phyloP scores from a whole-genome alignment of 2,797 vertebrate genomes.

The Dendrocincla fuliginosa region DNA sequence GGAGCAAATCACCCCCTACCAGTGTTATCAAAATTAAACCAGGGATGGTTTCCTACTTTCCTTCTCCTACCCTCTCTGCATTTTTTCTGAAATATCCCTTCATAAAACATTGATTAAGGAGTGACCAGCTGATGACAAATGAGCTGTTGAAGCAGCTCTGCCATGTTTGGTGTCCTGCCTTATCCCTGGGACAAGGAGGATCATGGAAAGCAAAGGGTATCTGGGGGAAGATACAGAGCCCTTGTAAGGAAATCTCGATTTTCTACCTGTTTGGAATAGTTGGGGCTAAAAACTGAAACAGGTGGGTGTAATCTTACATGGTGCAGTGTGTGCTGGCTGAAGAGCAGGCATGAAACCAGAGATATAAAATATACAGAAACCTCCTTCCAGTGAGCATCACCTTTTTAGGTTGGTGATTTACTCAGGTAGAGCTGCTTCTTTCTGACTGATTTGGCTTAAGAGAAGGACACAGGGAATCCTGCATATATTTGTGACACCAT shows the following conservation, averaged over 20 bases:
- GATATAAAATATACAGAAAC: not conserved
- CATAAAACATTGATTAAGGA: not conserved
- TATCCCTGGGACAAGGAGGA: not conserved
- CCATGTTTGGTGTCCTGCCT: not conserved
- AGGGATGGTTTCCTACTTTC: not conserved
- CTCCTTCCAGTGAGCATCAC: not conserved
- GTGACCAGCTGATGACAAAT: not conserved
- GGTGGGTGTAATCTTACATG: not conserved
- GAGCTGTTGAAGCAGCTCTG: not conserved
- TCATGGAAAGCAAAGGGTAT: fast-evolving
- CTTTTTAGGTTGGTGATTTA: not conserved
- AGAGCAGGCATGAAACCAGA: not conserved
- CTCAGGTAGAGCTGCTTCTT: not conserved
- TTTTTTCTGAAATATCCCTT: not conserved
- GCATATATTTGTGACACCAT: not conserved
- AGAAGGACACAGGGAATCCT: not conserved
- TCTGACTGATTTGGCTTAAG: not conserved
- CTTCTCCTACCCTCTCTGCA: not conserved
- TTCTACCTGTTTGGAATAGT: not conserved
- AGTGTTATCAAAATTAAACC: conserved; percentile 34
- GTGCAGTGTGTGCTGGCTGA: not conserved
- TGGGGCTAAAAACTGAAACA: not conserved
- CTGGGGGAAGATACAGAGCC: not conserved
- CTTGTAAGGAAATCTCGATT: not conserved
- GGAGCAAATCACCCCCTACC: not conserved